Base-by-base conservation (phyloP, 2,797 vertebrate genomes). In the Molothrus ater region DNA sequence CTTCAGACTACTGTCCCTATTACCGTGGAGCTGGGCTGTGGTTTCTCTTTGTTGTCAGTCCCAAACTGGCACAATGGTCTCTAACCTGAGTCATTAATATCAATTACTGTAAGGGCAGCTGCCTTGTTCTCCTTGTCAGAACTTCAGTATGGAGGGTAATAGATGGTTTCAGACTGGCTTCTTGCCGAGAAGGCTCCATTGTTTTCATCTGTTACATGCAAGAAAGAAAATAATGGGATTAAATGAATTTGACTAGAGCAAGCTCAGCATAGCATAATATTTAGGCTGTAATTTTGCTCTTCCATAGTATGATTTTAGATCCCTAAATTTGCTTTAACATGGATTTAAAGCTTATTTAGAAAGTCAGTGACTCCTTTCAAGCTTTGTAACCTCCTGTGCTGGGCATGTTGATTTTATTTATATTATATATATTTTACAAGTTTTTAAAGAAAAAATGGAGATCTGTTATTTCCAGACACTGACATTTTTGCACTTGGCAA, bases 141-240 rank as follows among this genome's bases (percentile, higher is more conserved):
- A 92, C 80, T 93, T 92, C 82, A 86, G 73, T 29, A 13, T 56
- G 47, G 40, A 83, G 75, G 11, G 63, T 91, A 96, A 96, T 93
- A 84, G 63, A 88, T 22, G 80, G 75, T 64, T 93, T 87, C 11
- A 11, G 59, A 14, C 59, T 95, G 89, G 95, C 87, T 57, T 75
- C 11, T 48, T 97, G 94, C 95, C 95, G 95, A 81, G 73, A 81
- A 34, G 59, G 28, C 59, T 94, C 48, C 63, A 68, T 81, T 94
- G 73, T 91, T 92, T 97, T 94, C 63, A 61, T 74, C 71, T 79
- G 60, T 69, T 51, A 79, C 86, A 53, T 13, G 31, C 0, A 5
- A 81, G 60, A 78, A 92, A 92, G 91, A 92, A 95, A 94, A 93
- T 92, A 86, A 93, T 90, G 85, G 78, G 81, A 72, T 96, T 95